Evolutionary conservation across 2,888 invertebrate genomes (phyloP), one percentile per base, ranked within the genome.

Genomic region (Stomorhina lunata): DNA sequence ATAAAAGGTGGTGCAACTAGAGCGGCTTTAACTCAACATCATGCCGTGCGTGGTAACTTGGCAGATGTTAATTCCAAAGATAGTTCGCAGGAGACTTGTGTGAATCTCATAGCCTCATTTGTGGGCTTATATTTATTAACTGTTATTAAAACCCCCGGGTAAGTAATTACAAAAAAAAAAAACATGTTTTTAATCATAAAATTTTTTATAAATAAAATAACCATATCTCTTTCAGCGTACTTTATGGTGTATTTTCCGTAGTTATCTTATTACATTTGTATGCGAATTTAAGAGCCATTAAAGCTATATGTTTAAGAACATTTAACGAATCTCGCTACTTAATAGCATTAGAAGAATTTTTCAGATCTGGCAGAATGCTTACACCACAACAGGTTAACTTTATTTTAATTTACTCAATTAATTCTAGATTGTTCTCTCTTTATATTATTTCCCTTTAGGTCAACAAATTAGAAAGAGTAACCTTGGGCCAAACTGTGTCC

Each of bases 71-170:
- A 96, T 0, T 97, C 98, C 0, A 99, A 99, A 92, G 99, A 99
- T 90, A 96, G 97, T 5, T 98, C 98, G 81, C 99, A 99, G 92
- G 99, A 99, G 91, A 99, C 98, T 0, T 94, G 97, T 84, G 98
- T 99, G 12, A 99, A 99, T 92, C 92, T 99, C 53, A 90, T 96
- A 43, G 98, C 96, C 9, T 95, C 98, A 9, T 89, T 98, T 61
- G 90, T 94, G 71, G 97, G 97, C 71, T 92, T 98, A 59, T 91
- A 95, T 45, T 91, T 98, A 68, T 92, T 98, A 48, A 95, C 95
- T 6, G 85, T 92, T 84, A 93, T 95, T 85, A 93, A 91, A 92
- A 93, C 87, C 89, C 92, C 87, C 87, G 91, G 88, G 92, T 92
- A 90, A 91, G 90, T 86, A 80, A 37, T 20, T 45, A 48, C 7